Conservation (phyloP, 2,797 vertebrate species). For the Macropodus opercularis region DNA sequence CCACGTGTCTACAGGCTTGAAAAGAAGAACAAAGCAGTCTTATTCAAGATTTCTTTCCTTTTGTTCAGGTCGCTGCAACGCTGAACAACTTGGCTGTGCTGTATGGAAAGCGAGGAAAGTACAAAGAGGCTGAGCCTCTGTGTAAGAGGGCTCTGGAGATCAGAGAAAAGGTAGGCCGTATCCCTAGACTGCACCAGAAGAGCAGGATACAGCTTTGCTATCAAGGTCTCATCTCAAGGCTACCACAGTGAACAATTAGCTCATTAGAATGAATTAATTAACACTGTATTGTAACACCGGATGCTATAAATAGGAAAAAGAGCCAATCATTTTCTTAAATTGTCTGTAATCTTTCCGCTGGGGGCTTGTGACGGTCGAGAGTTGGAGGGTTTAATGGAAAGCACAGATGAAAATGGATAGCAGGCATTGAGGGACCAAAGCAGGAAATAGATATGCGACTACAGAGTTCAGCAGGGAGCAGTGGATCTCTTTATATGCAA, state of each 20-base stretch:
- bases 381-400: slow-evolving; percentile 65
- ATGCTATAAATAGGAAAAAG: slow-evolving; percentile 56
- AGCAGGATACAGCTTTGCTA: slow-evolving; percentile 2
- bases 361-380: slow-evolving; percentile 30
- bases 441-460: slow-evolving; percentile 23
- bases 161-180: slow-evolving; percentile 90
- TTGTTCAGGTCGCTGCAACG: slow-evolving; percentile 92
- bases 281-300: slow-evolving; percentile 16
- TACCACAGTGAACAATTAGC: slow-evolving; percentile 35
- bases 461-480: slow-evolving; percentile 17
- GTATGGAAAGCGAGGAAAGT: slow-evolving; percentile 97
- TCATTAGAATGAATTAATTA: slow-evolving; percentile 43
- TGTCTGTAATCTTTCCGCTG: slow-evolving; percentile 37
- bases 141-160: slow-evolving; percentile 98
- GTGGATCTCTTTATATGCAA: slow-evolving; percentile 44
- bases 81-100: slow-evolving; percentile 97
- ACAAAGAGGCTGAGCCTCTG: slow-evolving; percentile 96
- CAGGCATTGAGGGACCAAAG: slow-evolving; percentile 8
- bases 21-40: slow-evolving; percentile 7
- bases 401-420: slow-evolving; percentile 53
- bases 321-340: slow-evolving; percentile 50
- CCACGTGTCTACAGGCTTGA: slow-evolving; percentile 6
- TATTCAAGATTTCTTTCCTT: slow-evolving; percentile 7
- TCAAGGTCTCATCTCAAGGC: slow-evolving; percentile 32
- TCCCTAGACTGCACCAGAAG: slow-evolving; percentile 35